These are phyloP conservation scores for Myotis myotis DNA, from an alignment of 2,797 vertebrate genomes.

Conservation along the genomic window DNA sequence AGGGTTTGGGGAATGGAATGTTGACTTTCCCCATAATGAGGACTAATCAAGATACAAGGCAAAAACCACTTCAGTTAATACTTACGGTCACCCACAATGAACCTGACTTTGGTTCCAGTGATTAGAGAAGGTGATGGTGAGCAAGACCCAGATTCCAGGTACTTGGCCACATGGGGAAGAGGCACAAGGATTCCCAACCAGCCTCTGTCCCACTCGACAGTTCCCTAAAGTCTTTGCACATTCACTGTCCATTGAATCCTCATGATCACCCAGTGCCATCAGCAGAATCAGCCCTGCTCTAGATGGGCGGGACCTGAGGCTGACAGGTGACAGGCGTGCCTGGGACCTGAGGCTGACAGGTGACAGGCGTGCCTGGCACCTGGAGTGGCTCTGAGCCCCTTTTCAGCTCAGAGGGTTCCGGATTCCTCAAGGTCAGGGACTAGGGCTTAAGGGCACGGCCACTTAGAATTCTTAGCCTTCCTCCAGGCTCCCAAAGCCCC, in stretches of 20 bases:
- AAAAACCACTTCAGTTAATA: neutral
- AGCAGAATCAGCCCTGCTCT: neutral
- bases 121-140: neutral
- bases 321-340: too few species aligned
- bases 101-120: neutral
- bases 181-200: fast-evolving
- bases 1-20: neutral
- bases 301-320: neutral
- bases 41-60: neutral
- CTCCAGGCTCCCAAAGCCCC: neutral
- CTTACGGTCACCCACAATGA: fast-evolving
- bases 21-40: neutral
- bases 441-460: neutral
- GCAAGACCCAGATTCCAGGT: neutral
- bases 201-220: fast-evolving
- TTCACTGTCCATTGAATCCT: neutral
- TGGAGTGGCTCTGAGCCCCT: neutral
- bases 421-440: neutral
- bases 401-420: neutral
- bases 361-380: neutral
- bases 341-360: neutral
- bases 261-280: fast-evolving
- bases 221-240: neutral
- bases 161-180: neutral
- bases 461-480: neutral